A percentile compares a stretch with the other conserved stretches of the same genome.
Evolutionary conservation across 2,797 vertebrate species (phyloP).

Genomic region (Peromyscus nudipes): DNA sequence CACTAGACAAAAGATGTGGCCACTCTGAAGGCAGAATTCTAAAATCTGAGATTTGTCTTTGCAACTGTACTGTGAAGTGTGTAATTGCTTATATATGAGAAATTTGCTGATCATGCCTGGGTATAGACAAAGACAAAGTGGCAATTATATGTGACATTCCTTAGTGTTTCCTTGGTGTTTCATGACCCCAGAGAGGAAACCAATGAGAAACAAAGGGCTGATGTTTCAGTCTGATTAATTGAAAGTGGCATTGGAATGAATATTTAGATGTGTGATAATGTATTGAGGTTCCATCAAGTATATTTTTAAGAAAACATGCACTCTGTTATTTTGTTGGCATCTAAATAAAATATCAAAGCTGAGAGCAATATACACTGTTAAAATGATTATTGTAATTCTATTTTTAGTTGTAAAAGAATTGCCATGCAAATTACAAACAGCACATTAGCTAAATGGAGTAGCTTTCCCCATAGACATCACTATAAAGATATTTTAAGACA

Average conservation of each 20-base stretch:
- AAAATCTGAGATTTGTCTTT: not conserved
- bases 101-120: not conserved
- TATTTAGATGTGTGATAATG: not conserved
- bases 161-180: not conserved
- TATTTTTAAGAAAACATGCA: slow-evolving; percentile 4
- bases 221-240: not conserved
- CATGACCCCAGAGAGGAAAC: not conserved
- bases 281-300: not conserved
- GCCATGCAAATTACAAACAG: slow-evolving; percentile 41
- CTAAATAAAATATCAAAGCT: slow-evolving; percentile 38
- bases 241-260: not conserved
- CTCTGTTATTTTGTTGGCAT: slow-evolving; percentile 32
- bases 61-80: not conserved
- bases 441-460: slow-evolving; percentile 32
- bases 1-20: not conserved
- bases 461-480: not conserved
- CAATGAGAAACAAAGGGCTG: not conserved
- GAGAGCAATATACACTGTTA: slow-evolving; percentile 4
- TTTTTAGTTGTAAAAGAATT: slow-evolving; percentile 56
- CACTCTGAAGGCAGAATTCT: not conserved
- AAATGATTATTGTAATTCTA: slow-evolving; percentile 27
- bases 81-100: slow-evolving; percentile 25
- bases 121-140: not conserved
- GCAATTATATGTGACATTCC: not conserved
- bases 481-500: slow-evolving; percentile 59